These are phyloP conservation scores for Salmo trutta DNA, from an alignment of 2,797 vertebrate species.

Conservation along the genomic window DNA sequence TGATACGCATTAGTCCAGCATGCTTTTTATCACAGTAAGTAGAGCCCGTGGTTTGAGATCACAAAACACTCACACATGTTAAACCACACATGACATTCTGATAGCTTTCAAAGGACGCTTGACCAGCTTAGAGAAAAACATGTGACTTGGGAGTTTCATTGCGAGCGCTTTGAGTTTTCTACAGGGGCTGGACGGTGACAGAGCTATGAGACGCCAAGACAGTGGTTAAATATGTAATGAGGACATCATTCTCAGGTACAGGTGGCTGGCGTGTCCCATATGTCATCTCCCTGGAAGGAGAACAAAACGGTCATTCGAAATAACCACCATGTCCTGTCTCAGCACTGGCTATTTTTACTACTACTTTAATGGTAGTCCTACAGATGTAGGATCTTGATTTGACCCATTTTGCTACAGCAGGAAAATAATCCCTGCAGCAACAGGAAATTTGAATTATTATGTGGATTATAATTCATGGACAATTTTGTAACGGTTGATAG, in stretches of 20 bases:
- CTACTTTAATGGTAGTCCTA: not conserved
- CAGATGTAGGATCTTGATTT: no score
- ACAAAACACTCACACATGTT: conserved; percentile 23
- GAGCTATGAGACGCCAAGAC: not conserved
- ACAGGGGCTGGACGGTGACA: conserved; percentile 17
- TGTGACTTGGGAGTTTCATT: not conserved
- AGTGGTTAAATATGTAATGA: conserved; percentile 38
- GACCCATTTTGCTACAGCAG: no score
- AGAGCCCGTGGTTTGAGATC: conserved; percentile 28
- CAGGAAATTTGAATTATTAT: no score
- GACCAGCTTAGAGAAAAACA: not conserved
- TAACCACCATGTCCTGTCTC: conserved; percentile 19
- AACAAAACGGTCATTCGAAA: conserved; percentile 24
- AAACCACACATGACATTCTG: conserved; percentile 48
- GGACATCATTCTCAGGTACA: conserved; percentile 24
- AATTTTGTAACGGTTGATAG: no score
- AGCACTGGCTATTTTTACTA: conserved; percentile 23
- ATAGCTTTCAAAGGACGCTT: conserved; percentile 64
- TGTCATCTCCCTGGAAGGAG: conserved; percentile 26
- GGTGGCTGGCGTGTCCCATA: conserved; percentile 15
- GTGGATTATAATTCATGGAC: no score
- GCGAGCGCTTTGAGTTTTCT: not conserved
- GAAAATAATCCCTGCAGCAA: no score
- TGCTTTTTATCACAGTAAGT: conserved; percentile 47
- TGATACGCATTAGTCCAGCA: conserved; percentile 66